phyloP scores from a whole-genome alignment of 2,888 invertebrate genomes.

The Zygaena filipendulae region DNA sequence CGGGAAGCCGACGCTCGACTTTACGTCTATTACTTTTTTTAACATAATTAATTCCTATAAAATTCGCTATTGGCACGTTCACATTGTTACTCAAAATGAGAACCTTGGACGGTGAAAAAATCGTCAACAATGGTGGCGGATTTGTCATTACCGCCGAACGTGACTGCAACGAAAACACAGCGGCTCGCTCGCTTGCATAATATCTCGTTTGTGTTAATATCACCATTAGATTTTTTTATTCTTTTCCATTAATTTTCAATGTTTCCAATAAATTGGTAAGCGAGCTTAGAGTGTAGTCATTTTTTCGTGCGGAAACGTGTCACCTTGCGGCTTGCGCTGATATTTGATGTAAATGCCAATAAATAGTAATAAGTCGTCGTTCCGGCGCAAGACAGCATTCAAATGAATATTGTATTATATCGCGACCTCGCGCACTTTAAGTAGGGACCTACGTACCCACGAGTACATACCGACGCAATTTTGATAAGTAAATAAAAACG shows the following conservation, averaged over 20 bases:
- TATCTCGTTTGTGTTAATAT: constrained; percentile 52
- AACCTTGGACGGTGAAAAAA: constrained; percentile 50
- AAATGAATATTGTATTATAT: constrained; percentile 2
- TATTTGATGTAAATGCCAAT: constrained; percentile 28
- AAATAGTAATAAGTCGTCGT: constrained; percentile 20
- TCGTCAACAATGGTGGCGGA: constrained; percentile 50
- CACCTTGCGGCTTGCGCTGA: constrained; percentile 29
- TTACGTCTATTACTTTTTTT: constrained; percentile 22
- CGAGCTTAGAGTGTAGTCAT: no score
- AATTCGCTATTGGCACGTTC: constrained; percentile 54
- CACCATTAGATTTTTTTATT: constrained; percentile 50
- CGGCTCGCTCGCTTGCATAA: constrained; percentile 31
- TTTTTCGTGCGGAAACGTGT: constrained; percentile 45
- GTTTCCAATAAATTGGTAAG: constrained; percentile 16
- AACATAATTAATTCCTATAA: constrained; percentile 47
- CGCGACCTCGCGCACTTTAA: no score
- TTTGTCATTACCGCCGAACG: constrained; percentile 56
- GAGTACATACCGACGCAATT: no score
- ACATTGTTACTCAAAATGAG: constrained; percentile 44
- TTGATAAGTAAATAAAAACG: no score
- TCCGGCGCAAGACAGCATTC: constrained; percentile 12
- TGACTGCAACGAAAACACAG: constrained; percentile 49
- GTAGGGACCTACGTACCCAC: no score
- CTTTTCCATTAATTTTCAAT: constrained; percentile 36
- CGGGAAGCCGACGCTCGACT: no score